Evolutionary conservation across 2,797 vertebrate species (phyloP).

Genomic region (Spea hammondii): DNA sequence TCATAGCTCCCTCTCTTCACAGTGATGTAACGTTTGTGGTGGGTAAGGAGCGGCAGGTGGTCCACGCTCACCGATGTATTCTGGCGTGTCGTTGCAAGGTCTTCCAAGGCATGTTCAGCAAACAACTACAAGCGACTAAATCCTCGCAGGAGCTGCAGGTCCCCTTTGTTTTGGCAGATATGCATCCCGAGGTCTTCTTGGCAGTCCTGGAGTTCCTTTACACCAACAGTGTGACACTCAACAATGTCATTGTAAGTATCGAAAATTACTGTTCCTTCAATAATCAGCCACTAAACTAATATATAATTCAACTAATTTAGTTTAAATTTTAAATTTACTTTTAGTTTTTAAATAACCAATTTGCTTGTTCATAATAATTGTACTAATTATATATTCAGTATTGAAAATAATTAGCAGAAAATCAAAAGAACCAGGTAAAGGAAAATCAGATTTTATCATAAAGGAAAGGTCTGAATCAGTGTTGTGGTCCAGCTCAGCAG

Average conservation of each 20-base stretch:
- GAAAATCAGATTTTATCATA: too few species aligned
- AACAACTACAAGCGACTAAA: not conserved
- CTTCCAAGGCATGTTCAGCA: slow-evolving; percentile 65
- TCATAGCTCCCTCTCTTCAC: slow-evolving; percentile 8
- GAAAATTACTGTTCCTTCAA: not conserved
- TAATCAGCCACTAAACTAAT: too few species aligned
- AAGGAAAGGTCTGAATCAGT: too few species aligned
- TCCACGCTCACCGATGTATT: slow-evolving; percentile 72
- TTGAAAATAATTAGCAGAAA: too few species aligned
- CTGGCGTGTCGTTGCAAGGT: slow-evolving; percentile 68
- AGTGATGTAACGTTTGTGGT: slow-evolving; percentile 74
- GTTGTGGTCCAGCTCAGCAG: too few species aligned
- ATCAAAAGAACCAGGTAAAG: too few species aligned
- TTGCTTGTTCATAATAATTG: too few species aligned
- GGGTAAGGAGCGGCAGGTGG: slow-evolving; percentile 66
- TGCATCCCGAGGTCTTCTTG: slow-evolving; percentile 71
- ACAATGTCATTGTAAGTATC: slow-evolving; percentile 65
- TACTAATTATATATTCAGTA: too few species aligned
- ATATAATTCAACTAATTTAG: too few species aligned
- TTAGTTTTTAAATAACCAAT: too few species aligned
- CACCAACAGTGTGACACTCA: slow-evolving; percentile 69
- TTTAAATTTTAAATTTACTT: too few species aligned
- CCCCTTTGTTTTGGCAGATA: slow-evolving; percentile 65
- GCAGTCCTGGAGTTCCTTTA: slow-evolving; percentile 74
- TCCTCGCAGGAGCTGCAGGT: slow-evolving; percentile 48